Conservation (phyloP, 2,888 invertebrate species). For the Acleris sparsana region DNA sequence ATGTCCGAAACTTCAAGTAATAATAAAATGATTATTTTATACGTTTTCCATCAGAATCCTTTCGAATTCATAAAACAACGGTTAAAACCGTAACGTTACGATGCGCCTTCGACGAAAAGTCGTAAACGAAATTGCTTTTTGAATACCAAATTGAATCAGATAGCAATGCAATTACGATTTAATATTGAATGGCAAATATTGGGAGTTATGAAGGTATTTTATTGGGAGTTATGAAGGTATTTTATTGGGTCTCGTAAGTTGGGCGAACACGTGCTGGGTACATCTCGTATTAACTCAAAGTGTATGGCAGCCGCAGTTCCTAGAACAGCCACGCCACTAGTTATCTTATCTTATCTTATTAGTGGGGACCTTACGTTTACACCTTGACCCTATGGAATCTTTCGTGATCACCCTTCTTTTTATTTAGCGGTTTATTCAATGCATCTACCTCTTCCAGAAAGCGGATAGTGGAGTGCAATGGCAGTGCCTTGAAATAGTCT, state of each 20-base stretch:
- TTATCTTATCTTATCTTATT: no score
- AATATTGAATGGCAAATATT: slow-evolving; percentile 1
- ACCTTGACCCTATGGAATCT: no score
- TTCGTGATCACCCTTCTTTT: no score
- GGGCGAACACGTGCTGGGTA: slow-evolving; percentile 14
- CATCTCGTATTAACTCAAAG: slow-evolving; percentile 18
- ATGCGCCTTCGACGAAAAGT: background rate
- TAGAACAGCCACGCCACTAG: background rate
- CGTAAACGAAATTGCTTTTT: background rate
- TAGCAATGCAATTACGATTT: background rate
- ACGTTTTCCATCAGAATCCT: background rate
- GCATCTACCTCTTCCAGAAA: no score
- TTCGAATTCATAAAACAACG: background rate
- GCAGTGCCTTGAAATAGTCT: no score
- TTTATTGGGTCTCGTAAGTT: background rate
- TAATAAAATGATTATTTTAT: no score
- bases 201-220: background rate
- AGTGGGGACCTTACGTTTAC: no score
- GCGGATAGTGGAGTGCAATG: no score
- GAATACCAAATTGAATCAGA: background rate
- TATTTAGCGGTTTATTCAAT: no score
- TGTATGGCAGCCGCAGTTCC: background rate
- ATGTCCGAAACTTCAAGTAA: no score
- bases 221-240: background rate
- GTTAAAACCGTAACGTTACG: background rate